A percentile compares a stretch with the other conserved stretches of the same genome.
phyloP scores from a whole-genome alignment of 2,888 invertebrate species.

The Toxonevra muliebris region DNA sequence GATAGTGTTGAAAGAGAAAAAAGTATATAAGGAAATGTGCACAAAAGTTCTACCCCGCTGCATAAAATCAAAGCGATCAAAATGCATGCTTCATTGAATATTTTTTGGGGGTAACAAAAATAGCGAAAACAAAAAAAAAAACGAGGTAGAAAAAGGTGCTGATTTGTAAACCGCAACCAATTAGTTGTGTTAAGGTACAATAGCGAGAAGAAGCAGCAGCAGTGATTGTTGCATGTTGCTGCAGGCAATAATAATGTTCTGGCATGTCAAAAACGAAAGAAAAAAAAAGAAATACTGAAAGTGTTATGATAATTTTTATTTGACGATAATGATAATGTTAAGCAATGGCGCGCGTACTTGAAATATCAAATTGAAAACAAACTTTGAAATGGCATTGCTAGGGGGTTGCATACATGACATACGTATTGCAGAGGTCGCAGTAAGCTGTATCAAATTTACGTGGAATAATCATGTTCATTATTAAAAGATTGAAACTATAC shows the following conservation, averaged over 20 bases:
- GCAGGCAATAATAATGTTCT: constrained; percentile 1
- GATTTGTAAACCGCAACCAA: constrained; percentile 36
- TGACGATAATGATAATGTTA: constrained; percentile 43
- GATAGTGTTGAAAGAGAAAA: background rate
- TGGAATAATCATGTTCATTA: background rate
- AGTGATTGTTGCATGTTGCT: too few relatives aligned
- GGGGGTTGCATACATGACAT: background rate
- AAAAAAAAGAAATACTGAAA: constrained; percentile 36
- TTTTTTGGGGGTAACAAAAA: background rate
- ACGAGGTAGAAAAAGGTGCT: constrained; percentile 26
- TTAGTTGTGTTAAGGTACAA: too few relatives aligned
- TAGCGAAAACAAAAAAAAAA: too few relatives aligned
- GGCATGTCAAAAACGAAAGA: constrained; percentile 39
- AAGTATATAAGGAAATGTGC: background rate
- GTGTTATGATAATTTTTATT: constrained; percentile 45
- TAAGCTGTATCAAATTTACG: background rate
- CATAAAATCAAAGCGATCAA: constrained; percentile 37
- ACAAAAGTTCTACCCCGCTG: background rate
- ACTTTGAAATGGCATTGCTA: background rate
- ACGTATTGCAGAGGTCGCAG: background rate
- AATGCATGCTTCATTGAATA: constrained; percentile 49
- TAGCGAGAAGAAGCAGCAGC: too few relatives aligned
- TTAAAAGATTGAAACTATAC: too few relatives aligned
- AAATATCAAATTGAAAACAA: too few relatives aligned
- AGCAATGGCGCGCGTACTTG: too few relatives aligned